These are phyloP conservation scores for Petaurus breviceps DNA, from an alignment of 2,113 vertebrate species.

Conservation along the genomic window DNA sequence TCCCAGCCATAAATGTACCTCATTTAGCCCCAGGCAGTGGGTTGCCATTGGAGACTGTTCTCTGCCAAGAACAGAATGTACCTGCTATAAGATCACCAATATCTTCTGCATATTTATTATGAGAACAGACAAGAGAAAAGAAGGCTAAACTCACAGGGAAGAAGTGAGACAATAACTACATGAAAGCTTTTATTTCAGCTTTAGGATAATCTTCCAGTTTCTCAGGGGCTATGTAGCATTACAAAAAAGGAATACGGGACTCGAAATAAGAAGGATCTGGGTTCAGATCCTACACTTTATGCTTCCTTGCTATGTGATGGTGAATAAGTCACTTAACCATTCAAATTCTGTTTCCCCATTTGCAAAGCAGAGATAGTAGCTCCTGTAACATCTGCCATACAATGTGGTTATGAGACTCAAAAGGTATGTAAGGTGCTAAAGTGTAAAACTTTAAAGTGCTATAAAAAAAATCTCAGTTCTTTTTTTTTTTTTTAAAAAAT, in stretches of 20 bases:
- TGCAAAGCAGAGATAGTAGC: not conserved
- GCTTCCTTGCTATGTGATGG: not conserved
- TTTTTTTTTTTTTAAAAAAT: too few species aligned
- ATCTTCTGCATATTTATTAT: not conserved
- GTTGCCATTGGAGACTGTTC: slow-evolving; percentile 30
- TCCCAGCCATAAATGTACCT: slow-evolving; percentile 9
- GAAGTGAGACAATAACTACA: slow-evolving; percentile 2
- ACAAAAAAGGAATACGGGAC: not conserved
- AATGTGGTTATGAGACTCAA: not conserved
- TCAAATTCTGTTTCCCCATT: not conserved
- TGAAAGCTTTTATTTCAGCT: not conserved
- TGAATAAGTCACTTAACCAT: not conserved
- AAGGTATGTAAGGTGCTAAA: not conserved
- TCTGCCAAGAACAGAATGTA: not conserved
- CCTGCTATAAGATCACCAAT: not conserved
- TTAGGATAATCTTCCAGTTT: slow-evolving; percentile 30
- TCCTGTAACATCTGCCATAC: not conserved
- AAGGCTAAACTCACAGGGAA: slow-evolving; percentile 21
- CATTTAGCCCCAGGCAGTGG: slow-evolving; percentile 31
- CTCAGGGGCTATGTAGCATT: not conserved
- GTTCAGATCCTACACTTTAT: not conserved
- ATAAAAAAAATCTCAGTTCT: not conserved
- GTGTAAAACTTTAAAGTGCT: not conserved
- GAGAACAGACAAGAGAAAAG: not conserved
- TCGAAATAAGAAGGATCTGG: not conserved